Conservation (phyloP, 2,797 vertebrate genomes). For the Picus viridis region DNA sequence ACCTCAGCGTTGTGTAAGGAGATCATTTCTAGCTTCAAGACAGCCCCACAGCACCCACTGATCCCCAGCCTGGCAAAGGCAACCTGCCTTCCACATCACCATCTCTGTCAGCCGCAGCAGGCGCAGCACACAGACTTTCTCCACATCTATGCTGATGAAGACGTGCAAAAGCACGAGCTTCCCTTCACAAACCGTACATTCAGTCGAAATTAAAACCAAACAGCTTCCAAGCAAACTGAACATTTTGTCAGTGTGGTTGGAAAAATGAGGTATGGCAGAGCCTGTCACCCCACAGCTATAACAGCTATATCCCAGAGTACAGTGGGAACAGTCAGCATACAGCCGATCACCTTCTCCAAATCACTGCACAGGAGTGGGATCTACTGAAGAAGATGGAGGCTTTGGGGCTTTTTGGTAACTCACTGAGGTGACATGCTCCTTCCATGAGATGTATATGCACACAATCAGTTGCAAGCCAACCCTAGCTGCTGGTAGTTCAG, state of each 20-base stretch:
- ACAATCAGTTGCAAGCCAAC: background rate
- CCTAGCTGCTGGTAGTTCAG: background rate
- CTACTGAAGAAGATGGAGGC: background rate
- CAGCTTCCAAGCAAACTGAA: background rate
- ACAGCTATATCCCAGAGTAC: background rate
- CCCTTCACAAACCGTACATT: background rate
- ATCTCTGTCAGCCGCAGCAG: background rate
- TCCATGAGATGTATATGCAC: rapidly evolving
- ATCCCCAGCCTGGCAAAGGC: background rate
- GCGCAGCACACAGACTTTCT: background rate
- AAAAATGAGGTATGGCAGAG: background rate
- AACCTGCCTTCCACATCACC: rapidly evolving
- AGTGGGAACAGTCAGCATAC: background rate
- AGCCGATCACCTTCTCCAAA: background rate
- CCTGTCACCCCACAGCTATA: background rate
- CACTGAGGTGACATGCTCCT: rapidly evolving
- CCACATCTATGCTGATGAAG: background rate
- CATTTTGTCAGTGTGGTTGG: rapidly evolving
- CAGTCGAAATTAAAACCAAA: conserved; percentile 36
- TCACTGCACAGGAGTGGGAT: rapidly evolving
- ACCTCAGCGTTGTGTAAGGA: background rate
- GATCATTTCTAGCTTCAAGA: background rate
- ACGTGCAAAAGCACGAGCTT: background rate
- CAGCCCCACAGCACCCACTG: background rate
- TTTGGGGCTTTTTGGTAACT: background rate